A percentile compares a stretch with the other conserved stretches of the same genome.
These are phyloP conservation scores for Drosophila ercepeae DNA, from an alignment of 1,140 invertebrate species.

Conservation along the genomic window DNA sequence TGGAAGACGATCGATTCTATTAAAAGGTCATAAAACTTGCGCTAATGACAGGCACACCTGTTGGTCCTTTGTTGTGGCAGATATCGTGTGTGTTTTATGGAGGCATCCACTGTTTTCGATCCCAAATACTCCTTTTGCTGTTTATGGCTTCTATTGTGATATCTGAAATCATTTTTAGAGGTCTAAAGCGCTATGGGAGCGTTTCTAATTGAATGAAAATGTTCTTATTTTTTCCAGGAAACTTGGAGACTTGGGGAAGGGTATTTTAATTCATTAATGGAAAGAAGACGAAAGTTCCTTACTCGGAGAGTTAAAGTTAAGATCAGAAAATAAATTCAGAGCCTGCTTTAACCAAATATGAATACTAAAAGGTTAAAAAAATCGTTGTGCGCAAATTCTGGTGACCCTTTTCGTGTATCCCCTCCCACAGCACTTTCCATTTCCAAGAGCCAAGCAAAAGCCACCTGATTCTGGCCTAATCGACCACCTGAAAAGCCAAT, in stretches of 20 bases:
- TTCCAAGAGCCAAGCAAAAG: slow-evolving; percentile 39
- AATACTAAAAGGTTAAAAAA: too few species aligned
- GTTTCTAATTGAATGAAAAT: slow-evolving; percentile 4
- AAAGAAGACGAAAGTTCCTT: too few species aligned
- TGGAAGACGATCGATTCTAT: slow-evolving; percentile 60
- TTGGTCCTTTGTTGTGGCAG: slow-evolving; percentile 72
- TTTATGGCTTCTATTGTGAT: slow-evolving; percentile 9
- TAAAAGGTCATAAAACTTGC: slow-evolving; percentile 67
- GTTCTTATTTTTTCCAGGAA: not conserved
- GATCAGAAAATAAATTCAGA: too few species aligned
- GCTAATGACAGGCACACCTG: slow-evolving; percentile 77
- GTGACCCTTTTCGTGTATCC: slow-evolving; percentile 1
- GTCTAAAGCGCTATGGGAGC: not conserved
- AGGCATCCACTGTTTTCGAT: slow-evolving; percentile 12
- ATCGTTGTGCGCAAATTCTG: too few species aligned
- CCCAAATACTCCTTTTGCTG: not conserved
- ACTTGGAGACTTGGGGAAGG: not conserved
- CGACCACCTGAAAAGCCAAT: slow-evolving; percentile 56
- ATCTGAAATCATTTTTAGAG: not conserved
- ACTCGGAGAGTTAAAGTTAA: too few species aligned
- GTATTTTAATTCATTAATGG: not conserved
- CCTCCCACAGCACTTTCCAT: slow-evolving; percentile 57
- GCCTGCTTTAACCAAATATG: too few species aligned
- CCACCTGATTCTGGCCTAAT: not conserved
- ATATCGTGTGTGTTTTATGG: slow-evolving; percentile 36